Conservation (phyloP, 2,113 vertebrate species). For the Takifugu flavidus region DNA sequence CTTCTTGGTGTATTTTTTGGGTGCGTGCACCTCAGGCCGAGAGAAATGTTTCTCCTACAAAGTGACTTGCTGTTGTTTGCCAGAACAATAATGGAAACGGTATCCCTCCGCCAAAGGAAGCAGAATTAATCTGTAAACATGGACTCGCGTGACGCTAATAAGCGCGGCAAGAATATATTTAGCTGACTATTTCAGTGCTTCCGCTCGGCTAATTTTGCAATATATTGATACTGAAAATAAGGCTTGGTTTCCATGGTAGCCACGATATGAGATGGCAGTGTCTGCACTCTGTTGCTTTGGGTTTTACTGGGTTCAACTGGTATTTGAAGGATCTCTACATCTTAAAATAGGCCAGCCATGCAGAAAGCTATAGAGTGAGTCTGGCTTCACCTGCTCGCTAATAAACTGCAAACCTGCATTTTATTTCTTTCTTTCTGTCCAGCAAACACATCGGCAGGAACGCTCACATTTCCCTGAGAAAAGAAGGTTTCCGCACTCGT, state of each 20-base stretch:
- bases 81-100: slow-evolving; percentile 43
- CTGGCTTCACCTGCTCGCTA: slow-evolving; percentile 30
- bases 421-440: too few relatives aligned
- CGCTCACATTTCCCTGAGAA: slow-evolving; percentile 48
- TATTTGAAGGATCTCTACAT: slow-evolving; percentile 40
- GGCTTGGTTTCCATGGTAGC: slow-evolving; percentile 53
- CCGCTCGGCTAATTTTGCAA: neutral
- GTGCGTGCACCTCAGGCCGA: neutral
- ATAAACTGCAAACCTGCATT: slow-evolving; percentile 43
- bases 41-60: slow-evolving; percentile 17
- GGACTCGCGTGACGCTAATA: slow-evolving; percentile 52
- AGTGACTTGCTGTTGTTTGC: slow-evolving; percentile 48
- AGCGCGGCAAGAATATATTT: neutral
- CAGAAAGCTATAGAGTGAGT: neutral
- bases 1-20: neutral
- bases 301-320: slow-evolving; percentile 41
- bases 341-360: slow-evolving; percentile 49
- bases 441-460: too few relatives aligned
- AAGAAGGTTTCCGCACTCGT: slow-evolving; percentile 50
- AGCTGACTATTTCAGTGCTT: too few relatives aligned
- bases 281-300: slow-evolving; percentile 37
- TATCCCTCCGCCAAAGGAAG: slow-evolving; percentile 37
- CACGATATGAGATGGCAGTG: slow-evolving; percentile 37
- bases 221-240: slow-evolving; percentile 22
- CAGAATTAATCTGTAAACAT: slow-evolving; percentile 36